Evolutionary conservation across 2,888 invertebrate genomes (phyloP), one percentile per base, ranked within the genome.

Genomic region (Scaptomyza cyrtandrae): DNA sequence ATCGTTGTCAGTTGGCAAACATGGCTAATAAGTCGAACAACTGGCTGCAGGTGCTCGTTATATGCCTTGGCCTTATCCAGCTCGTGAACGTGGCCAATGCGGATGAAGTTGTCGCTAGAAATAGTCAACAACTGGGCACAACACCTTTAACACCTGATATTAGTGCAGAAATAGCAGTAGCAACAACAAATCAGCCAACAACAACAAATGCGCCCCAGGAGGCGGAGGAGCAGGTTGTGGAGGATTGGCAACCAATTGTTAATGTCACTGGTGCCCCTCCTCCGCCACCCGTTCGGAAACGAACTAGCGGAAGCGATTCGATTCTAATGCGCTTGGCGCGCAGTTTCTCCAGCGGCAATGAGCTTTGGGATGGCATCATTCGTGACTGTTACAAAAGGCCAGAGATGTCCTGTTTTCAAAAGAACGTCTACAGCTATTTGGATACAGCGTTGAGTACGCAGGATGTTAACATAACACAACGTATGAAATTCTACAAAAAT

Each of bases 401-500:
- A 16, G 93, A 95, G 67, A 93, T 95, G 86, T 94, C 94, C 75
- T 97, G 97, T 90, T 95, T 97, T 60, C 96, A 96, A 86, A 95
- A 95, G 84, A 96, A 95, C 86, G 94, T 96, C 35, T 95, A 95
- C 86, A 93, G 93, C n/a, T 97, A 95, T 85, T 91, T 97, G 70
- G 94, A 95, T 76, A 93, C 94, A 33, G 94, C 94, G 29, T 92
- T 97, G 55, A 94, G 94, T 45, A 93, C 93, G 27, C 94, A 94
- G 85, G 95, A 96, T 89, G 93, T 96, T 16, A 94, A 94, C 76
- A 93, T 96, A 16, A 94, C 95, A 64, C 93, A 95, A 89, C 94
- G 95, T 80, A 90, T 95, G 88, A 93, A 93, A 52, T 94, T 96
- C 87, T 94, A 93, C 71, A 94, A 93, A 80, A 96, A 96, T 89